Conservation (phyloP, 1,140 invertebrate species). For the Heliconius himera region DNA sequence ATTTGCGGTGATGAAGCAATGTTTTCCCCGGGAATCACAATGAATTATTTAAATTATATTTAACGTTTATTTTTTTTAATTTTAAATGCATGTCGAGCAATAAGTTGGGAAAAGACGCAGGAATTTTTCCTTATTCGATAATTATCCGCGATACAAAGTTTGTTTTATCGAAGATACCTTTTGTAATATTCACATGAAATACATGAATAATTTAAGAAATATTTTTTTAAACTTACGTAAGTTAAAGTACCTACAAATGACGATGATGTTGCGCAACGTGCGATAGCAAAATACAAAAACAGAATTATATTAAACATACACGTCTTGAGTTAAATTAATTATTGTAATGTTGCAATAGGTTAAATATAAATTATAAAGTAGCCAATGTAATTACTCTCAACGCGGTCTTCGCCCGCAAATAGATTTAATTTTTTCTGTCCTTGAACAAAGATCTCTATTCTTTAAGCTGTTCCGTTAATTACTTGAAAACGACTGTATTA, state of each 20-base stretch:
- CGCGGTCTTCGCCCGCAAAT: conserved; percentile 20
- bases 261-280: conserved; percentile 11
- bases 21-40: conserved; percentile 23
- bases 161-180: not conserved
- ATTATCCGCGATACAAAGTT: not conserved
- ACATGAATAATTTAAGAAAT: not conserved
- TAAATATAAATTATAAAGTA: conserved; percentile 13
- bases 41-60: not conserved
- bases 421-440: conserved; percentile 22
- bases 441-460: conserved; percentile 31
- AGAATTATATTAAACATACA: conserved; percentile 15
- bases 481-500: conserved; percentile 25
- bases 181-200: not conserved
- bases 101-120: not conserved
- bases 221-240: conserved; percentile 4
- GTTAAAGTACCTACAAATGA: not conserved
- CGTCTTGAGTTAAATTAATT: conserved; percentile 1
- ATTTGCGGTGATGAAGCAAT: conserved; percentile 37
- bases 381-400: conserved; percentile 15
- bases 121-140: conserved; percentile 5
- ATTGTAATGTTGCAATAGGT: conserved; percentile 9
- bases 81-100: not conserved
- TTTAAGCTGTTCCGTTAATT: conserved; percentile 32
- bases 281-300: conserved; percentile 12
- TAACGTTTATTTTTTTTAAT: not conserved